These are phyloP conservation scores for Morone chrysops DNA, from an alignment of 2,113 vertebrate genomes.

Conservation along the genomic window DNA sequence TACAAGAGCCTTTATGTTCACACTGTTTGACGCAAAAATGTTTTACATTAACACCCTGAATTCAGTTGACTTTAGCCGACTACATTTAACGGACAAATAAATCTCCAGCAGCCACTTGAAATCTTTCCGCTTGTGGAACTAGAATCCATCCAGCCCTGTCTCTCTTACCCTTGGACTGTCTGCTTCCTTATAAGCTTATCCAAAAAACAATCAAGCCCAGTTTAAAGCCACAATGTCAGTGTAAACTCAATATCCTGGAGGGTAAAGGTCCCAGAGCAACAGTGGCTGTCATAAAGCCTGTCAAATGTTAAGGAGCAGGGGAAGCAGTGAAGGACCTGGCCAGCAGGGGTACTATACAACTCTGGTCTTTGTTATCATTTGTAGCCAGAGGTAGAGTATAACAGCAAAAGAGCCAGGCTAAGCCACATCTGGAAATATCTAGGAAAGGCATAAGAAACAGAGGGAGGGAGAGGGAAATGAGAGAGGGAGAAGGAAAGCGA, in stretches of 20 bases:
- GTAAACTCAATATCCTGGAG: constrained; percentile 33
- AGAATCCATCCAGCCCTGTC: constrained; percentile 1
- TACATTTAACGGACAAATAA: constrained; percentile 20
- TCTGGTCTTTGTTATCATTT: constrained; percentile 47
- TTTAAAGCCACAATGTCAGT: constrained; percentile 46
- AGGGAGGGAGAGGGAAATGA: constrained; percentile 10
- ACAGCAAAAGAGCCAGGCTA: constrained; percentile 25
- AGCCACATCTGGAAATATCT: constrained; percentile 68
- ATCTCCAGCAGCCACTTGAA: constrained; percentile 20
- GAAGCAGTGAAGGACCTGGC: constrained; percentile 10
- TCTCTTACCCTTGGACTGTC: constrained; percentile 39
- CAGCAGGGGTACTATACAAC: constrained; percentile 25
- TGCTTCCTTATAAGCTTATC: constrained; percentile 33
- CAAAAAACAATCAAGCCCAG: constrained; percentile 38
- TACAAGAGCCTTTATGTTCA: constrained; percentile 12
- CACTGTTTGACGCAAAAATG: not conserved
- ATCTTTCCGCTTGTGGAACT: not conserved
- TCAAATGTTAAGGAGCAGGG: constrained; percentile 24
- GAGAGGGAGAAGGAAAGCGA: constrained; percentile 30
- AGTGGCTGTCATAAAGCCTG: constrained; percentile 41
- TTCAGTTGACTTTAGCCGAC: not conserved
- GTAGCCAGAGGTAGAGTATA: constrained; percentile 30
- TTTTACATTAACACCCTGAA: constrained; percentile 3
- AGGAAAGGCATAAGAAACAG: constrained; percentile 52
- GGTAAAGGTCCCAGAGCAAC: constrained; percentile 42